phyloP scores from a whole-genome alignment of 2,888 invertebrate genomes.

The Junonia oenone region DNA sequence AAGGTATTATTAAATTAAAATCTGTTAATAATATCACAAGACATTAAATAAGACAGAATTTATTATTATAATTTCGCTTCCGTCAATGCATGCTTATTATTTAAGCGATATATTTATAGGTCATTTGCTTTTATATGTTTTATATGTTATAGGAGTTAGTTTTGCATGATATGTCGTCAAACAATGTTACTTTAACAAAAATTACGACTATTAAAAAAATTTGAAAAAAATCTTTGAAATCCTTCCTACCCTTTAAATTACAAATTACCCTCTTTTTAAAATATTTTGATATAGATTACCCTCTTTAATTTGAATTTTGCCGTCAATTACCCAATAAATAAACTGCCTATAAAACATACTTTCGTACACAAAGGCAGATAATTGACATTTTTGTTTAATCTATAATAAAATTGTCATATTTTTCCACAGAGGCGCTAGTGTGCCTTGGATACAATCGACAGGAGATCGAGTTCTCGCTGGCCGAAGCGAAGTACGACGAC shows the following conservation, averaged over 20 bases:
- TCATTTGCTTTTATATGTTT: neutral
- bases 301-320: no score
- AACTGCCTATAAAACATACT: no score
- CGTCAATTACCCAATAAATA: no score
- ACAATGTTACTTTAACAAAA: neutral
- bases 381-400: neutral
- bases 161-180: neutral
- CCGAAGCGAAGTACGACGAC: constrained; percentile 98
- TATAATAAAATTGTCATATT: neutral
- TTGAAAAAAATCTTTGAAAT: no score
- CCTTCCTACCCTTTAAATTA: no score
- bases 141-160: neutral
- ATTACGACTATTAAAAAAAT: no score
- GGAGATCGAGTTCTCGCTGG: constrained; percentile 97
- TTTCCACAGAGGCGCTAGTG: constrained; percentile 90
- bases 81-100: constrained; percentile 9
- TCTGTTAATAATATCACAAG: no score
- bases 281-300: no score
- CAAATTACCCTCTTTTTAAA: no score
- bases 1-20: no score
- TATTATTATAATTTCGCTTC: constrained; percentile 15
- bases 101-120: neutral
- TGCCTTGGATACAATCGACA: constrained; percentile 97
- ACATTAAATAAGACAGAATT: constrained; percentile 23
- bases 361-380: neutral